Evolutionary conservation across 2,888 invertebrate genomes (phyloP).

Genomic region (Sussaba pulchella): DNA sequence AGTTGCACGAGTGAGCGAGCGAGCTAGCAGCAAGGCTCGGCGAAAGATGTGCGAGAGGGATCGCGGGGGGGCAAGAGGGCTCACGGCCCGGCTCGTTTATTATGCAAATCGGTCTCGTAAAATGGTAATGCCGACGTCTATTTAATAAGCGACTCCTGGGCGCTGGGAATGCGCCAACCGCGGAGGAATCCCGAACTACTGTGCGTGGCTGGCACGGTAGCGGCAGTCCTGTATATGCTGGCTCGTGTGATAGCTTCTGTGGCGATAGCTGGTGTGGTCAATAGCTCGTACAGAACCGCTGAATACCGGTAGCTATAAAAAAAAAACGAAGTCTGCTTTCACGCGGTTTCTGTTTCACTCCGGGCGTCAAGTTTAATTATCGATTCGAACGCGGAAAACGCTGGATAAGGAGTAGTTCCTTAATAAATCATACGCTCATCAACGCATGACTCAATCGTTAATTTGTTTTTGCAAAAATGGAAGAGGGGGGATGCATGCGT

Average conservation of each 20-base stretch:
- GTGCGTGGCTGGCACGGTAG: conserved; percentile 36
- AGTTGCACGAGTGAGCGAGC: conserved; percentile 32
- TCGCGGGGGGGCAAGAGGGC: conserved; percentile 16
- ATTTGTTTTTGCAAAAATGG: conserved; percentile 13
- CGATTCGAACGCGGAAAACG: not conserved
- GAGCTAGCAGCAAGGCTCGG: too few species aligned
- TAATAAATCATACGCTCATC: conserved; percentile 49
- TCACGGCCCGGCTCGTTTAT: conserved; percentile 70
- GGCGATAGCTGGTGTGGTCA: conserved; percentile 13
- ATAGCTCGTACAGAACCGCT: conserved; percentile 14
- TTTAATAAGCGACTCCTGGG: conserved; percentile 71
- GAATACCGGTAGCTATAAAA: conserved; percentile 35
- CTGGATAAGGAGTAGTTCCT: conserved; percentile 17
- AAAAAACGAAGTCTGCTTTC: not conserved
- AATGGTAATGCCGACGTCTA: conserved; percentile 72
- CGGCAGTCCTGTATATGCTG: conserved; percentile 2
- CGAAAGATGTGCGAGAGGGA: conserved; percentile 13
- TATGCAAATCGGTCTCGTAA: conserved; percentile 72
- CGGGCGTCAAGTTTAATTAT: not conserved
- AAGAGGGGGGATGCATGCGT: not conserved
- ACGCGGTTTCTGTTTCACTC: conserved; percentile 2
- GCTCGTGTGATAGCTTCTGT: conserved; percentile 25
- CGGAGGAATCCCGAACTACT: conserved; percentile 42
- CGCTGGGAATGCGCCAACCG: conserved; percentile 69
- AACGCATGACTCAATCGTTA: conserved; percentile 34